Evolutionary conservation across 2,113 vertebrate genomes (phyloP).

Genomic region (Elgaria multicarinata): DNA sequence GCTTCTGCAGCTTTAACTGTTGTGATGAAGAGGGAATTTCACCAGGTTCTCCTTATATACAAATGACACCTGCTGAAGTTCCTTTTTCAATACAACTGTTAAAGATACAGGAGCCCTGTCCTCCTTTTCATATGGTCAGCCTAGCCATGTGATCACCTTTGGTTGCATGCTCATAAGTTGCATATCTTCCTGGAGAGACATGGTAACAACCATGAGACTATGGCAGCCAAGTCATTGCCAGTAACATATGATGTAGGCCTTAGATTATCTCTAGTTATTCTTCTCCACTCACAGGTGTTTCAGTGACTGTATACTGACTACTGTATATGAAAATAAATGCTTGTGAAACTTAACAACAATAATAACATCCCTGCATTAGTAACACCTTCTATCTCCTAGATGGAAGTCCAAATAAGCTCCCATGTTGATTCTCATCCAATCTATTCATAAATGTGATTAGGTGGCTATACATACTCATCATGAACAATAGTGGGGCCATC

Average conservation of each 20-base stretch:
- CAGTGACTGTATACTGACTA: background rate
- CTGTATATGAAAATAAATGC: background rate
- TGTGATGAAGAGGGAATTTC: no score
- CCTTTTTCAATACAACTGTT: no score
- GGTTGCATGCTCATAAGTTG: background rate
- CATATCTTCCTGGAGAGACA: no score
- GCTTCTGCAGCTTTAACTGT: no score
- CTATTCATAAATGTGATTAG: slow-evolving; percentile 31
- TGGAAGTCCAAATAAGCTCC: background rate
- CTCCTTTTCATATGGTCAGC: background rate
- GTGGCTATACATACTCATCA: slow-evolving; percentile 88
- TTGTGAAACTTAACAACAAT: background rate
- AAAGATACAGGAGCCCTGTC: no score
- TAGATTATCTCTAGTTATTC: background rate
- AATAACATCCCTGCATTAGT: background rate
- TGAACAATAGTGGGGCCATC: slow-evolving; percentile 98
- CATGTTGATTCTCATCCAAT: background rate
- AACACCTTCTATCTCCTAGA: background rate
- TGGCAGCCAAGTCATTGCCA: background rate
- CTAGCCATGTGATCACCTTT: background rate
- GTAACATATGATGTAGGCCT: background rate
- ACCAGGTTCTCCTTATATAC: no score
- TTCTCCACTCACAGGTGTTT: background rate
- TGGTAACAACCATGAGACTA: background rate
- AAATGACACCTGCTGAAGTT: no score